Percentiles rank a stretch among this genome's conserved stretches.
Conservation (phyloP, 2,888 invertebrate species). For the Pristionchus exspectatus region DNA sequence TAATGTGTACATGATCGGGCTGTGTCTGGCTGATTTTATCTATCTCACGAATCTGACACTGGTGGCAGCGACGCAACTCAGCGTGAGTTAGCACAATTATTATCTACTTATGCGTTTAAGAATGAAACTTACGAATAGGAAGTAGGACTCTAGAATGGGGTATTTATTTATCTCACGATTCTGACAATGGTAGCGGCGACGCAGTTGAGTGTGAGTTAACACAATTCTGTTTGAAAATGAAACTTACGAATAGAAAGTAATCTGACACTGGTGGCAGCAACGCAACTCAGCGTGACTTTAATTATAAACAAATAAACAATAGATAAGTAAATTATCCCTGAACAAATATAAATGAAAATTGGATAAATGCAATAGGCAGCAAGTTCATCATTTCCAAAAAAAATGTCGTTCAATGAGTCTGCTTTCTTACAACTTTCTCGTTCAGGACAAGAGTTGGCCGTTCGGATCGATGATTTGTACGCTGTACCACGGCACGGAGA, state of each 20-base stretch:
- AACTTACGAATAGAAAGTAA: no score
- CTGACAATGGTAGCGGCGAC: not conserved
- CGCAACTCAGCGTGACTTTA: no score
- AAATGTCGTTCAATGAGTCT: not conserved
- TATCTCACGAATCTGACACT: constrained; percentile 75
- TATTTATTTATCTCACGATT: no score
- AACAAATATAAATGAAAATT: no score
- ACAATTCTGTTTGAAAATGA: no score
- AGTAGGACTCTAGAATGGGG: not conserved
- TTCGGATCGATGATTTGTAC: constrained; percentile 75
- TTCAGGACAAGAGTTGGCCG: constrained; percentile 75
- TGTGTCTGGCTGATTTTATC: constrained; percentile 77
- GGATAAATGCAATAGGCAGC: not conserved
- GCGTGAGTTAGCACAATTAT: constrained; percentile 39
- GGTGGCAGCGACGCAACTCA: constrained; percentile 77
- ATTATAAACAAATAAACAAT: no score
- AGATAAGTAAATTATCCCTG: no score
- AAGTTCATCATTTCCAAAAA: not conserved
- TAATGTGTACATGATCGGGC: constrained; percentile 76
- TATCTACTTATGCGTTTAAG: not conserved
- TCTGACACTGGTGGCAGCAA: no score
- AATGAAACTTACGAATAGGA: not conserved
- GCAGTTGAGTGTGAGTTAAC: not conserved
- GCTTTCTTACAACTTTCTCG: not conserved
- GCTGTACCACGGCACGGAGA: constrained; percentile 77